These are phyloP conservation scores for Oxyura jamaicensis DNA, from an alignment of 2,113 vertebrate genomes.

Conservation along the genomic window DNA sequence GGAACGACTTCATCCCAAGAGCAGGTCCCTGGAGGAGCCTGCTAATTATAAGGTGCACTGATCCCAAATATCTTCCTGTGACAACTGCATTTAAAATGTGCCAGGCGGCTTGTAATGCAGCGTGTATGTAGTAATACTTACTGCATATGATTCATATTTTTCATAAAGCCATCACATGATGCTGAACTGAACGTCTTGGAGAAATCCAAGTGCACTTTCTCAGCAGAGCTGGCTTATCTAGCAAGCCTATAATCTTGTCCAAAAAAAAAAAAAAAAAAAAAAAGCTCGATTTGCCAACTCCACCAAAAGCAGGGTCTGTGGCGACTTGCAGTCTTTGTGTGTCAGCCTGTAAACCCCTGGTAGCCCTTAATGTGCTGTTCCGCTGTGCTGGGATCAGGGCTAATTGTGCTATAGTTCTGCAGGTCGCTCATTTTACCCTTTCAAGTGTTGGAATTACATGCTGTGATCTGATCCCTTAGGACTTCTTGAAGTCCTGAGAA, in stretches of 20 bases:
- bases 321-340: neutral
- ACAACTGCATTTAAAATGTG: neutral
- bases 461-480: neutral
- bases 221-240: neutral
- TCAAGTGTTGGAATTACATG: neutral
- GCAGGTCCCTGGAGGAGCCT: neutral
- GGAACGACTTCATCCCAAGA: neutral
- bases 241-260: neutral
- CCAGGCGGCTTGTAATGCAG: neutral
- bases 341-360: neutral
- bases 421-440: neutral
- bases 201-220: neutral
- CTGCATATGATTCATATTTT: neutral
- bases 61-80: neutral
- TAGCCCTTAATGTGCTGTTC: neutral
- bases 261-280: neutral
- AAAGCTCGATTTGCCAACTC: neutral
- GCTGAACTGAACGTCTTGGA: neutral
- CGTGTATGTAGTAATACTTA: fast-evolving
- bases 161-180: neutral
- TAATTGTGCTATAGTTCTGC: neutral
- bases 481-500: neutral
- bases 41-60: neutral
- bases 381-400: neutral
- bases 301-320: neutral